Base-by-base conservation (phyloP, 2,888 invertebrate species). In the Marronus borbonicus region DNA sequence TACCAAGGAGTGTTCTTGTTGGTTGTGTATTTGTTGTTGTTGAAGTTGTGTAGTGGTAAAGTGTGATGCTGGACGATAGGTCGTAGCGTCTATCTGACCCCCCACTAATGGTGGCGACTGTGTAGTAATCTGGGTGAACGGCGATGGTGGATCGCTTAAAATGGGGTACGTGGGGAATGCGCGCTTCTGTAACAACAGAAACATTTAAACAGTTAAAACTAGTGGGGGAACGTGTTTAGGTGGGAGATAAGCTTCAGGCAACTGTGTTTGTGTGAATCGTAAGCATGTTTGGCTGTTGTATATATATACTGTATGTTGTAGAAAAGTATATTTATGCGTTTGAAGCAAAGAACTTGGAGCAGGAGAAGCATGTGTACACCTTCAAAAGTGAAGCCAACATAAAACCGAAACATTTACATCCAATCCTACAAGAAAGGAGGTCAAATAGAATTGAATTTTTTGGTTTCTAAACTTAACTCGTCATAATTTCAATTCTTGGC, bases 141-240 rank as follows among this genome's bases (percentile, higher is more conserved):
- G 24, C 36, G 55, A 55, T 74, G 60, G 28, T 72, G 65, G 69
- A 55, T 72, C 65, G 80, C 80, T 79, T 76, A 72, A 77, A 70
- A 68, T 79, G 79, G 76, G 79, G 36, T 79, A 79, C 58, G 62
- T 77, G 78, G 79, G 78, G 83, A 84, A 85, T 82, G 85, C 84
- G 82, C 85, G 88, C 86, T 88, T 89, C 89, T 89, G 89, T 85
- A 87, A 87, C 86, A 86, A 85, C 86, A 86, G 85, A 86, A 85
- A 86, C 82, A 84, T 60, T 58, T 58, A 58, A 36, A 58, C 55
- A 58, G 81, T 83, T 82, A 82, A 60, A 81, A 81, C 82, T 82
- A 83, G 83, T 81, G 83, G 82, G 81, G 83, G 81, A 74, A 77
- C 5, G 31, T 36, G 31, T 36, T 5, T 5, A 8, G n/a, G 31